Base-by-base conservation (phyloP, 2,888 invertebrate species). In the Trichopria drosophilae region DNA sequence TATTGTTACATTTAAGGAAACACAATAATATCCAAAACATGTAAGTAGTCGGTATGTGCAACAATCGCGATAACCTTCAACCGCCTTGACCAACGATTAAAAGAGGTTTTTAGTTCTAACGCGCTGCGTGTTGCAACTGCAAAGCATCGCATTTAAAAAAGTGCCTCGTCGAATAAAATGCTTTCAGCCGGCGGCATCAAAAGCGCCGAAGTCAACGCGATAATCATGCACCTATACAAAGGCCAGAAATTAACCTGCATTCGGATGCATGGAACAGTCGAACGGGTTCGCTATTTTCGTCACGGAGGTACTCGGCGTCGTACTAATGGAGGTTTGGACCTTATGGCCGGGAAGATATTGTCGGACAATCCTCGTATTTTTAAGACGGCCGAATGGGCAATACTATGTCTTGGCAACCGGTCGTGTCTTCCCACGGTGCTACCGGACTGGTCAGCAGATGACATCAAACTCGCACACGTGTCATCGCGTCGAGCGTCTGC, bases 401-500 rank as follows among this genome's bases (percentile, higher is more conserved):
- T 41, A n/a, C n/a, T 52, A 44, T 39, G 51, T 55, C 58, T 39
- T 39, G 35, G 40, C 28, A 60, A 61, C 58, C 59, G 51, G 60
- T 58, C 52, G 46, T 46, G 44, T 64, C 72, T 72, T 73, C 72
- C 70, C 72, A 72, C 72, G 72, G 72, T 73, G 66, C 63, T 63
- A 58, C 64, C 55, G 63, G 66, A 69, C 71, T 67, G 72, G 72
- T 69, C 68, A 65, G 65, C 66, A 68, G 64, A 64, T 65, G 67
- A 66, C 63, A 65, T 57, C 59, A 58, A 58, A 61, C 56, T 52
- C 59, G 61, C 62, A 63, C 63, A 59, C 64, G 62, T 60, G 60
- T 60, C 61, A 59, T 59, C 48, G 50, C 54, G 55, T 53, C 54
- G 55, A 55, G 59, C 36, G 46, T 57, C 59, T 55, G 57, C 55